Evolutionary conservation across 2,113 vertebrate genomes (phyloP).

Genomic region (Ciconia stormi): DNA sequence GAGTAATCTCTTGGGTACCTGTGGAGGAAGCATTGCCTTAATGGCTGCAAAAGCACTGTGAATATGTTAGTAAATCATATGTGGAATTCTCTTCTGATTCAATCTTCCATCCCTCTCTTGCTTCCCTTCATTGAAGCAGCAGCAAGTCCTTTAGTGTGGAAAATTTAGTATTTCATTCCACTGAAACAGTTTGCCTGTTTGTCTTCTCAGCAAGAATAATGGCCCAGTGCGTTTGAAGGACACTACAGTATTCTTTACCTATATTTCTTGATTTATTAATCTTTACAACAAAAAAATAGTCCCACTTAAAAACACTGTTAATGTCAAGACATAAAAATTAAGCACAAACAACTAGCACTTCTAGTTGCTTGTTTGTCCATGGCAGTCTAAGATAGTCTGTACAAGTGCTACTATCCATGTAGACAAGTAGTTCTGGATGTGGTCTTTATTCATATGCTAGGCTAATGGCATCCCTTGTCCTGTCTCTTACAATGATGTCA

Average conservation of each 20-base stretch:
- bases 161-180: neutral
- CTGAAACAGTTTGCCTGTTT: neutral
- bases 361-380: neutral
- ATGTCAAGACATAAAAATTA: neutral
- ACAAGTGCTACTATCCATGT: neutral
- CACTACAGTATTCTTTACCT: neutral
- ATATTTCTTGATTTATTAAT: neutral
- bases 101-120: neutral
- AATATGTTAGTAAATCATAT: neutral
- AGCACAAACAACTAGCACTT: neutral
- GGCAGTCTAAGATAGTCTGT: neutral
- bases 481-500: neutral
- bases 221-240: neutral
- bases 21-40: neutral
- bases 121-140: neutral
- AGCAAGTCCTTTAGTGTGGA: neutral
- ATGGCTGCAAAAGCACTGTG: neutral
- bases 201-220: neutral
- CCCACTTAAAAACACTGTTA: neutral
- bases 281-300: neutral
- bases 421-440: neutral
- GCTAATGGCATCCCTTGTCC: neutral
- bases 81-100: neutral
- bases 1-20: neutral
- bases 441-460: neutral